Evolutionary conservation across 2,113 vertebrate species (phyloP).

Genomic region (Nycticebus coucang): DNA sequence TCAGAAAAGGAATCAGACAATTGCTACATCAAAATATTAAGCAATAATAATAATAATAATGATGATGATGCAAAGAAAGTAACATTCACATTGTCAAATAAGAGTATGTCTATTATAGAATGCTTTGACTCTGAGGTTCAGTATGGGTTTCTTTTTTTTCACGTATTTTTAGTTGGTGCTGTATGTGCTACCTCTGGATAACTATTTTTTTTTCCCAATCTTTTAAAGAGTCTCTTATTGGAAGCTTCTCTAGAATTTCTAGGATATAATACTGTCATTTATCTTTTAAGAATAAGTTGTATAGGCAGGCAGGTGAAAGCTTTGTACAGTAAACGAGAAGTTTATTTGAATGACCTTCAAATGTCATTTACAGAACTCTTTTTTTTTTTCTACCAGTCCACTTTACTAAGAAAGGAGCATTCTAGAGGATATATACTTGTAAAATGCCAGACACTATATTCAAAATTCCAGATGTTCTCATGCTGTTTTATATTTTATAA

Average conservation of each 20-base stretch:
- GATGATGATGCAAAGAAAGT: too few species aligned
- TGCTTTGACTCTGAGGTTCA: too few species aligned
- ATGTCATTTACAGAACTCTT: not conserved
- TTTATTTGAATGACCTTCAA: not conserved
- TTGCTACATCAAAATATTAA: too few species aligned
- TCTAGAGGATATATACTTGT: rapidly evolving
- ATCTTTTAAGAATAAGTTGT: not conserved
- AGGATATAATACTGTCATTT: not conserved
- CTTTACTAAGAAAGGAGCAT: not conserved
- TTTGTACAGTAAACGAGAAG: not conserved
- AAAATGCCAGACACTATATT: rapidly evolving
- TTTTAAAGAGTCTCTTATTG: not conserved
- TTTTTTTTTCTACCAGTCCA: not conserved
- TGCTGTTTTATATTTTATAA: not conserved
- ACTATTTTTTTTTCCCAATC: not conserved
- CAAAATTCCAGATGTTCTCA: not conserved
- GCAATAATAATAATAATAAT: too few species aligned
- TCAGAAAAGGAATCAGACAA: too few species aligned
- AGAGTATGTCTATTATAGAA: too few species aligned
- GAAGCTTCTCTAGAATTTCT: not conserved
- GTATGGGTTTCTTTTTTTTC: too few species aligned
- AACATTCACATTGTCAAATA: too few species aligned
- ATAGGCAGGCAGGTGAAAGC: not conserved
- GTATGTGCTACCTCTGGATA: not conserved
- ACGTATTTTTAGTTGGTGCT: not conserved